phyloP scores from a whole-genome alignment of 2,888 invertebrate genomes.

The Germaria angustata region DNA sequence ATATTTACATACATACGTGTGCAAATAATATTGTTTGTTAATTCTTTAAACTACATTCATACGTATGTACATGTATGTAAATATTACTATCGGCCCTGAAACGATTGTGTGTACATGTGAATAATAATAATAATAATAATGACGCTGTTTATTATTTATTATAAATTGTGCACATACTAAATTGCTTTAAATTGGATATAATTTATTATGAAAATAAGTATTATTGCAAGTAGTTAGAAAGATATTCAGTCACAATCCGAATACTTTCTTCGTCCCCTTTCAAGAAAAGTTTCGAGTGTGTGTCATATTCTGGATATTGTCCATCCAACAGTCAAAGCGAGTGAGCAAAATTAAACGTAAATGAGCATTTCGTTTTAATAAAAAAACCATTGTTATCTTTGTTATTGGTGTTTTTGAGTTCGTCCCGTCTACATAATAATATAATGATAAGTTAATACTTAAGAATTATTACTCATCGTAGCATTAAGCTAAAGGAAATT shows the following conservation, averaged over 20 bases:
- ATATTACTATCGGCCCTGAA: constrained; percentile 32
- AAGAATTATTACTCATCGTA: constrained; percentile 44
- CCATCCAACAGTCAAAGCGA: neutral
- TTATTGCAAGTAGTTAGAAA: constrained; percentile 29
- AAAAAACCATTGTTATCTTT: constrained; percentile 29
- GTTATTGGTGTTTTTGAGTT: constrained; percentile 44
- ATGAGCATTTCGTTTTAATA: constrained; percentile 36
- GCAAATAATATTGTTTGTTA: no score
- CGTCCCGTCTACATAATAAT: constrained; percentile 15
- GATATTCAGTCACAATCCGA: constrained; percentile 14
- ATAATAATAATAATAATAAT: constrained; percentile 20
- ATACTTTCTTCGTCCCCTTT: constrained; percentile 21
- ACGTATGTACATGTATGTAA: neutral
- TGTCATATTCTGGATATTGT: neutral
- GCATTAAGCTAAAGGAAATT: constrained; percentile 3
- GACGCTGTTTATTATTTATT: constrained; percentile 35
- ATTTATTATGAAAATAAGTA: constrained; percentile 38
- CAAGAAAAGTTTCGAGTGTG: neutral
- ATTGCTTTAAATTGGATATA: constrained; percentile 53
- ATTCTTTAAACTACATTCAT: no score
- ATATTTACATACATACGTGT: no score
- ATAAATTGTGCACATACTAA: constrained; percentile 48
- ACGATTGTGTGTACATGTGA: neutral
- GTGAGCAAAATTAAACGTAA: constrained; percentile 12
- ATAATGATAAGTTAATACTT: constrained; percentile 49